Percentiles rank a stretch among this genome's conserved stretches.
Evolutionary conservation across 2,888 invertebrate species (phyloP).

Genomic region (Myopa tessellatipennis): DNA sequence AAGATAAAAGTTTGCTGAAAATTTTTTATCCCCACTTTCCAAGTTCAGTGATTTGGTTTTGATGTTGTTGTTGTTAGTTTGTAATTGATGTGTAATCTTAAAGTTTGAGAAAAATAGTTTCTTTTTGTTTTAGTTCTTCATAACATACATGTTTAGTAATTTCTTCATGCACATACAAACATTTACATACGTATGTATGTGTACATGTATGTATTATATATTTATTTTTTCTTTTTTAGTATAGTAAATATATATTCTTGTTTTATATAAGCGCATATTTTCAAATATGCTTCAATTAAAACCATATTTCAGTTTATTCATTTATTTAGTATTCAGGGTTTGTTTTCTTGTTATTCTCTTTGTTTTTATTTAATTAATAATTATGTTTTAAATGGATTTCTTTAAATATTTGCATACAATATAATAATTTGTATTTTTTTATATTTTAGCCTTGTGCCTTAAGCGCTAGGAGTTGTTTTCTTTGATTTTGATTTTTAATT

Average conservation of each 20-base stretch:
- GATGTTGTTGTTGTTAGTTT: slow-evolving; percentile 7
- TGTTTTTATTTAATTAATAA: slow-evolving; percentile 26
- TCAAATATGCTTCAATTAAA: slow-evolving; percentile 33
- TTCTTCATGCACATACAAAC: background rate
- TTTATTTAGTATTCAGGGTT: slow-evolving; percentile 32
- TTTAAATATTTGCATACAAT: slow-evolving; percentile 44
- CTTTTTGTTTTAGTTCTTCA: background rate
- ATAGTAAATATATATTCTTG: slow-evolving; percentile 40
- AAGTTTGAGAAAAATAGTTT: slow-evolving; percentile 15
- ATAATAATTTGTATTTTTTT: slow-evolving; percentile 21
- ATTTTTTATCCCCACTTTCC: background rate
- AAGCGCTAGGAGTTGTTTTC: slow-evolving; percentile 14
- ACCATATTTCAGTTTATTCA: slow-evolving; percentile 23
- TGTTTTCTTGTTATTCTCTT: slow-evolving; percentile 12
- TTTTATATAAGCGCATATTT: slow-evolving; percentile 43
- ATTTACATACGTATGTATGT: slow-evolving; percentile 40
- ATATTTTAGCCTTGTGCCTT: slow-evolving; percentile 35
- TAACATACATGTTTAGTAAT: slow-evolving; percentile 29
- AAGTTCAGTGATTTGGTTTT: slow-evolving; percentile 14
- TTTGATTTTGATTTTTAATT: background rate
- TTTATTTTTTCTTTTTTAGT: slow-evolving; percentile 22
- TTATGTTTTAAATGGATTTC: slow-evolving; percentile 45
- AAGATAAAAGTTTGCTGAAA: background rate
- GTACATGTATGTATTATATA: slow-evolving; percentile 35
- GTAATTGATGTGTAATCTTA: background rate